phyloP scores from a whole-genome alignment of 2,888 invertebrate genomes.

The Hypolimnas misippus region DNA sequence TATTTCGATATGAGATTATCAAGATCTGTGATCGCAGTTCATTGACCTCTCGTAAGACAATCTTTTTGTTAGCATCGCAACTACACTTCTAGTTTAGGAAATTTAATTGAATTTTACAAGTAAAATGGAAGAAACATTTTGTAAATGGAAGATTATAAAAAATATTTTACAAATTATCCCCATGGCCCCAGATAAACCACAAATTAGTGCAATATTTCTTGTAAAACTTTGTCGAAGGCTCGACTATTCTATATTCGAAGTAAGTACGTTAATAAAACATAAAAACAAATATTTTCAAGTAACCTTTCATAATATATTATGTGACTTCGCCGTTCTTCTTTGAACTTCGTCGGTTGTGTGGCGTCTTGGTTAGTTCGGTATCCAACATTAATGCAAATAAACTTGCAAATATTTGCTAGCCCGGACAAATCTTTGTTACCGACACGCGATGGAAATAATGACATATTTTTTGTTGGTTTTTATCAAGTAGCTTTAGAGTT shows the following conservation, averaged over 20 bases:
- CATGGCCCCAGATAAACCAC: no score
- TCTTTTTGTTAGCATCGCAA: background rate
- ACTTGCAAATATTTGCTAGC: background rate
- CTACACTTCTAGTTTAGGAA: background rate
- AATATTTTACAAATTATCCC: no score
- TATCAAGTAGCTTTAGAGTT: no score
- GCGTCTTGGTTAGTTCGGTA: background rate
- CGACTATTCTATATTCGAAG: background rate
- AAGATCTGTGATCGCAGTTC: background rate
- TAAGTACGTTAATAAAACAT: background rate
- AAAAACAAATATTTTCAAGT: background rate
- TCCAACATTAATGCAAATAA: slow-evolving; percentile 1
- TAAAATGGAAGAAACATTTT: no score
- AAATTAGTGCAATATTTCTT: background rate
- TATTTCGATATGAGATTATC: background rate
- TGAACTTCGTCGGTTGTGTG: background rate
- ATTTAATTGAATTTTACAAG: no score
- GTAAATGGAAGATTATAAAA: no score
- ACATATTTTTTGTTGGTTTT: slow-evolving; percentile 1
- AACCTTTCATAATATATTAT: background rate
- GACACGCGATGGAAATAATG: background rate
- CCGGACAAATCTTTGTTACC: background rate
- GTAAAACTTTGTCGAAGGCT: background rate
- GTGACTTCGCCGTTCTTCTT: background rate
- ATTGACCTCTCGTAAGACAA: background rate